Percentiles rank a stretch among this genome's conserved stretches.
These are phyloP conservation scores for Microcebus lehilahytsara DNA, from an alignment of 2,113 vertebrate genomes.

Conservation along the genomic window DNA sequence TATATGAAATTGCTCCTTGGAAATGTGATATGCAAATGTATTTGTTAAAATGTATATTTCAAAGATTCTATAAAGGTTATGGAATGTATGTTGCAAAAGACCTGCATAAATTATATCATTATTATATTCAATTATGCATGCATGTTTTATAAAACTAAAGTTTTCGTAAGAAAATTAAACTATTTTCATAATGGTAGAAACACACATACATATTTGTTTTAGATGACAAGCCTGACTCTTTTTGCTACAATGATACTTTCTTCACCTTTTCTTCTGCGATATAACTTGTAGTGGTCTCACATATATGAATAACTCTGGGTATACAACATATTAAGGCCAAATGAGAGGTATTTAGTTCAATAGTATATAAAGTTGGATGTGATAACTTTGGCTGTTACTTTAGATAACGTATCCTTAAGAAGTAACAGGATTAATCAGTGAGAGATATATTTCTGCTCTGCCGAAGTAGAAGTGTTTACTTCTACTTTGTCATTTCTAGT, in stretches of 20 bases:
- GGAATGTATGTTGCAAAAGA: rapidly evolving
- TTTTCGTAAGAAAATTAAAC: not conserved
- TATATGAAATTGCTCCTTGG: not conserved
- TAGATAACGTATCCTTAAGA: not conserved
- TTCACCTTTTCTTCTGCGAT: not conserved
- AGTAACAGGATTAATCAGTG: not conserved
- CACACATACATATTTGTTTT: not conserved
- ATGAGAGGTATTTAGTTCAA: not conserved
- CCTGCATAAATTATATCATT: not conserved
- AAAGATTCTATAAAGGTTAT: not conserved
- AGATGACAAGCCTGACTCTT: not conserved
- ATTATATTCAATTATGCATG: not conserved
- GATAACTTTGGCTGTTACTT: not conserved
- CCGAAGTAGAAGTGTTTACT: too few relatives aligned
- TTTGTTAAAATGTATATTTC: not conserved
- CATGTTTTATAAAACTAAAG: not conserved
- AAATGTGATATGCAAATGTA: not conserved
- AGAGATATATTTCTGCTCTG: not conserved
- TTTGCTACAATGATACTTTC: not conserved
- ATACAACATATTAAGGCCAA: not conserved
- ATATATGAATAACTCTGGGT: not conserved
- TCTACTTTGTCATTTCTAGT: not conserved
- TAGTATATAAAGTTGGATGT: not conserved
- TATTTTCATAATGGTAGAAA: not conserved
- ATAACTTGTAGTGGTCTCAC: not conserved